phyloP scores from a whole-genome alignment of 2,113 vertebrate genomes.

The Orcinus orca region DNA sequence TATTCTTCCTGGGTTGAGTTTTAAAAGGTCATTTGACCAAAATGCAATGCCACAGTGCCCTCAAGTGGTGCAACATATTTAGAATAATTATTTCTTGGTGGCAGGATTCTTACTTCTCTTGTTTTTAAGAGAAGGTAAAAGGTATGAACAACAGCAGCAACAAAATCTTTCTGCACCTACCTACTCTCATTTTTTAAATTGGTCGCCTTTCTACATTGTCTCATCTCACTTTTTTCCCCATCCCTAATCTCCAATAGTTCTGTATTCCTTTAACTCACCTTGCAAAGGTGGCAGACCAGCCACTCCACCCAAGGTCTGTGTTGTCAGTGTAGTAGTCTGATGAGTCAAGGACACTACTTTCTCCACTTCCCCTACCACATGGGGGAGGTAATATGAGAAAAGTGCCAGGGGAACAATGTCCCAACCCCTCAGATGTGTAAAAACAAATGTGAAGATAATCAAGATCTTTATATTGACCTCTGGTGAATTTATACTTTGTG shows the following conservation, averaged over 20 bases:
- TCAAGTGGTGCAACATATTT: conserved; percentile 76
- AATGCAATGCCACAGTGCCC: conserved; percentile 82
- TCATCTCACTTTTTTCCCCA: neutral
- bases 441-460: neutral
- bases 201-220: neutral
- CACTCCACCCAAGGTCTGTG: neutral
- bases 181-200: neutral
- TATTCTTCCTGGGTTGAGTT: neutral
- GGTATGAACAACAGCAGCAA: neutral
- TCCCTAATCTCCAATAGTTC: rapidly evolving
- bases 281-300: rapidly evolving
- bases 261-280: neutral
- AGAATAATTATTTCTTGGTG: neutral
- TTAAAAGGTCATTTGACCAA: conserved; percentile 68
- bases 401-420: neutral
- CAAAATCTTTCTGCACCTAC: neutral
- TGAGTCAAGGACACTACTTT: neutral
- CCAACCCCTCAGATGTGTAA: rapidly evolving
- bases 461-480: neutral
- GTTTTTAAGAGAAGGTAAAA: neutral
- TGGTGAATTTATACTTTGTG: neutral
- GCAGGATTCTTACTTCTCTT: neutral
- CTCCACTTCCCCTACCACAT: rapidly evolving
- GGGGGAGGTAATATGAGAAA: neutral
- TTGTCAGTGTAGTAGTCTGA: neutral